phyloP scores from a whole-genome alignment of 2,888 invertebrate species.

The Smittia aterrima region DNA sequence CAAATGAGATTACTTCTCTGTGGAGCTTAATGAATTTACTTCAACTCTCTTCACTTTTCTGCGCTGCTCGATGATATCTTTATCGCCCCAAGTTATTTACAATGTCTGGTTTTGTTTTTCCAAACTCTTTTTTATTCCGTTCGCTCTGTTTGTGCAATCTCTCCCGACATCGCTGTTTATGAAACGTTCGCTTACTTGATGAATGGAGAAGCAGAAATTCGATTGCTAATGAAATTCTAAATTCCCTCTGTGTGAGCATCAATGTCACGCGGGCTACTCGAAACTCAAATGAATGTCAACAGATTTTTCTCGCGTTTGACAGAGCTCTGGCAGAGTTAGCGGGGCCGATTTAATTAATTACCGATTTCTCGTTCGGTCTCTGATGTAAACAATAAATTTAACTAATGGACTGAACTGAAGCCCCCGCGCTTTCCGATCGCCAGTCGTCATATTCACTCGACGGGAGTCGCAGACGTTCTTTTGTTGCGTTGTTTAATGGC shows the following conservation, averaged over 20 bases:
- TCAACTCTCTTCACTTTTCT: not conserved
- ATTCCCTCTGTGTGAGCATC: not conserved
- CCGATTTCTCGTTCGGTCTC: not conserved
- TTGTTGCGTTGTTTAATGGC: not conserved
- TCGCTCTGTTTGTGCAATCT: not conserved
- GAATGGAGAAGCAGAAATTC: not conserved
- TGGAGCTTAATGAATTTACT: slow-evolving; percentile 13
- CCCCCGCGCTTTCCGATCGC: not conserved
- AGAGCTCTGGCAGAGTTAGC: not conserved
- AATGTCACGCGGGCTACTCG: not conserved
- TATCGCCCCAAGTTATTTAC: slow-evolving; percentile 18
- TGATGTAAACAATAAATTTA: slow-evolving; percentile 37
- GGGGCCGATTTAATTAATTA: slow-evolving; percentile 14
- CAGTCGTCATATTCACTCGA: slow-evolving; percentile 30
- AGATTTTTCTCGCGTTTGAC: slow-evolving; percentile 13
- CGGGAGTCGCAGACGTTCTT: not conserved
- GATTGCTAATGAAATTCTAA: not conserved
- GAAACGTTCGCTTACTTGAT: not conserved
- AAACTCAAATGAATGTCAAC: slow-evolving; percentile 20
- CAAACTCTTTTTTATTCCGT: not conserved
- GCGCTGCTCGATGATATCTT: not conserved
- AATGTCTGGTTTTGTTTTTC: slow-evolving; percentile 21
- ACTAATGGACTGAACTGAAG: slow-evolving; percentile 34
- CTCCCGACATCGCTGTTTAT: not conserved
- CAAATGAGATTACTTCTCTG: slow-evolving; percentile 16